Evolutionary conservation across 2,888 invertebrate species (phyloP).

Genomic region (Cryptocephalus moraei): DNA sequence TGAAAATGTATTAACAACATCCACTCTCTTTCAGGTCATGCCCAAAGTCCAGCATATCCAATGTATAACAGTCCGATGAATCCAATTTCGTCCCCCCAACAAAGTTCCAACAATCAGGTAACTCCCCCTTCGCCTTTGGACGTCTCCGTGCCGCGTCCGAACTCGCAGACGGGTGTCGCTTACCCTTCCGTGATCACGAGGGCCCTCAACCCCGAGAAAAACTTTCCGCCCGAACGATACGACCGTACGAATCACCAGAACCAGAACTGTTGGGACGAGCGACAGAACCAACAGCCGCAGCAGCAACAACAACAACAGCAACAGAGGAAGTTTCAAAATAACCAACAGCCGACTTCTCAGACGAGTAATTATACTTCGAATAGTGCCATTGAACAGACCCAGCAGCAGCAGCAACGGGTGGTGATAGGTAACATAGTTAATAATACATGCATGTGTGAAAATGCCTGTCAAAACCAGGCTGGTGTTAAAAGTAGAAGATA

Average conservation of each 20-base stretch:
- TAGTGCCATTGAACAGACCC: too few relatives aligned
- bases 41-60: constrained; percentile 71
- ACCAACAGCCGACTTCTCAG: too few relatives aligned
- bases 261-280: constrained; percentile 50
- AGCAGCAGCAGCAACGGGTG: too few relatives aligned
- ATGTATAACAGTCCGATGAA: constrained; percentile 79
- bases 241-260: constrained; percentile 37
- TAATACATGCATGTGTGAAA: too few relatives aligned
- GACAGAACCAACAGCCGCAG: constrained; percentile 22
- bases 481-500: too few relatives aligned
- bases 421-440: too few relatives aligned
- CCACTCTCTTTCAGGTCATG: constrained; percentile 43
- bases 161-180: constrained; percentile 50
- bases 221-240: constrained; percentile 40
- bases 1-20: not conserved
- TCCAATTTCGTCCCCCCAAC: constrained; percentile 62
- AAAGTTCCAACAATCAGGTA: constrained; percentile 41
- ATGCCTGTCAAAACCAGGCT: too few relatives aligned
- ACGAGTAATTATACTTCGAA: too few relatives aligned
- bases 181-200: constrained; percentile 78
- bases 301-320: constrained; percentile 16
- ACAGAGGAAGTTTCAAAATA: constrained; percentile 11
- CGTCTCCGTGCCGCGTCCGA: constrained; percentile 55
- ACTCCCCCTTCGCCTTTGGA: constrained; percentile 62
- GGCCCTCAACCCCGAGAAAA: constrained; percentile 55